A percentile compares a stretch with the other conserved stretches of the same genome.
Evolutionary conservation across 2,113 vertebrate genomes (phyloP).

Genomic region (Hipposideros armiger): DNA sequence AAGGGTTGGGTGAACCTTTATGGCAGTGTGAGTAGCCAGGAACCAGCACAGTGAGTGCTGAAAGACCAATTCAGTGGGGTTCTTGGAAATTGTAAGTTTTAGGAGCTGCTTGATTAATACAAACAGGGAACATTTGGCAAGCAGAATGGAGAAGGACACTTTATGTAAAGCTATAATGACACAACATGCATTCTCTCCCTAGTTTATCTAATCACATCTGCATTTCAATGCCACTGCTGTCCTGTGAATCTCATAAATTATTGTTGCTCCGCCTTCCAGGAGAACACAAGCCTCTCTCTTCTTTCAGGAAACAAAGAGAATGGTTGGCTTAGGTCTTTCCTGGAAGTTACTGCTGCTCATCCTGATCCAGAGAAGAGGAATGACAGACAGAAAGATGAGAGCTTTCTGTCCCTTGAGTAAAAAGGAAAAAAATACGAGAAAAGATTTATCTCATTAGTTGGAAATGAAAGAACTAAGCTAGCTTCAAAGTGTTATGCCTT

Average conservation of each 20-base stretch:
- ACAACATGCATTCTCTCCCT: neutral
- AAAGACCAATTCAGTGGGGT: neutral
- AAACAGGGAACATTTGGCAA: neutral
- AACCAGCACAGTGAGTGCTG: too few relatives aligned
- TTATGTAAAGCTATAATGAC: neutral
- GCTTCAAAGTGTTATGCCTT: neutral
- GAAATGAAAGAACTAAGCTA: conserved; percentile 27
- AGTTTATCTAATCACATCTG: neutral
- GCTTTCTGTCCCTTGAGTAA: neutral
- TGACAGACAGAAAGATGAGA: neutral
- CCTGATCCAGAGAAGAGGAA: neutral
- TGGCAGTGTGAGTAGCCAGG: too few relatives aligned
- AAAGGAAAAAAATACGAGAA: neutral
- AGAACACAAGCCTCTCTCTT: neutral
- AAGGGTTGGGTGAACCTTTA: fast-evolving
- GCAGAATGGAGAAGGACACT: neutral
- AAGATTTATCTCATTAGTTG: conserved; percentile 12
- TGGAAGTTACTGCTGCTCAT: neutral
- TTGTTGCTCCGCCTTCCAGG: neutral
- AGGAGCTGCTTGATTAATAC: neutral
- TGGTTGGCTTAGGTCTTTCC: conserved; percentile 9
- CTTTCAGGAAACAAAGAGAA: conserved; percentile 12
- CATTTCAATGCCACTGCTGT: neutral
- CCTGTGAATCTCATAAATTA: neutral
- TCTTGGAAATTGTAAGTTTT: neutral